Base-by-base conservation (phyloP, 2,888 invertebrate genomes). In the Temnothorax unifasciatus region DNA sequence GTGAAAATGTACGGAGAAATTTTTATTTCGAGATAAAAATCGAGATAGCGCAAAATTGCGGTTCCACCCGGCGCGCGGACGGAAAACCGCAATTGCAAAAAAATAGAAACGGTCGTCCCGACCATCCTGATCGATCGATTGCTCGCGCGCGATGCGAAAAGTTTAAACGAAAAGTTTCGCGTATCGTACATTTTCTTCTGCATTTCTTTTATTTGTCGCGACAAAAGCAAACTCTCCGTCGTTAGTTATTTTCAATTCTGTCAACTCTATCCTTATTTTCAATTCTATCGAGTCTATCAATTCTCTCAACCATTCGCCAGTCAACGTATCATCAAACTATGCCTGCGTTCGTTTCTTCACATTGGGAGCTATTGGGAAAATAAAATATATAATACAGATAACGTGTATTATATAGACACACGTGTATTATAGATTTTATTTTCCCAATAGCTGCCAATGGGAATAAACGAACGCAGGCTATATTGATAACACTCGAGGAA, bases 1-100 rank as follows among this genome's bases (percentile, higher is more conserved):
- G 11, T 44, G 29, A 54, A 44, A 44, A 44, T 57, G 47, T 29
- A 68, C n/a, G 64, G 82, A 54, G 83, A 79, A 84, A 79, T 44
- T 77, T 68, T 77, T 52, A 44, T 44, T 41, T 54, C 57, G 57
- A 77, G 68, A 77, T 77, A 44, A 57, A 29, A 44, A n/a, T 38
- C 47, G 34, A 34, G 76, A 64, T 54, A 64, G 8, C 29, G n/a
- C 44, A 18, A 38, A 15, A 76, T 75, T 47, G 44, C 57, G 41
- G 66, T 77, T 77, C 52, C 54, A 54, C 69, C 15, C 9, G 52
- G 25, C n/a, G n/a, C n/a, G n/a, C 77, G 29, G 41, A 77, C 44
- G 54, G 77, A 54, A 68, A 77, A 54, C 3, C 21, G 6, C 54
- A 13, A 13, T 77, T 54, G 54, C 66, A 68, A n/a, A 77, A n/a